Percentiles rank a stretch among this genome's conserved stretches.
Evolutionary conservation across 2,888 invertebrate species (phyloP).

Genomic region (Pollenia amentaria): DNA sequence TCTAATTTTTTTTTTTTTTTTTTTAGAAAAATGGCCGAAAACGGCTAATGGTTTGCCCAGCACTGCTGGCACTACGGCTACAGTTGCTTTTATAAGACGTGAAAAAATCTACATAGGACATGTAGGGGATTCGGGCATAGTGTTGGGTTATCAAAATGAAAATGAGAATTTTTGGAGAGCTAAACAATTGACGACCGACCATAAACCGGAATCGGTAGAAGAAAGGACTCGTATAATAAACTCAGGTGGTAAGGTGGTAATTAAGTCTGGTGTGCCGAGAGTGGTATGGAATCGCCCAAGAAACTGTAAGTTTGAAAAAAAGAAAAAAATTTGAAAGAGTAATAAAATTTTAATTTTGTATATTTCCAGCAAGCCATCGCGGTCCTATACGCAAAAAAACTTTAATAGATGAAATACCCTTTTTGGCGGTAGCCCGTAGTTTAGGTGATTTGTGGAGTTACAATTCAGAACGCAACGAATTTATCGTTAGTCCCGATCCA

Average conservation of each 20-base stretch:
- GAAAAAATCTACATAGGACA: conserved; percentile 98
- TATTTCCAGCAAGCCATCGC: conserved; percentile 81
- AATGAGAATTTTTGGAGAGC: conserved; percentile 91
- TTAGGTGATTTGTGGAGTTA: conserved; percentile 99
- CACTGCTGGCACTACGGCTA: conserved; percentile 98
- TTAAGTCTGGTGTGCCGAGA: conserved; percentile 94
- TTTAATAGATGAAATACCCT: conserved; percentile 96
- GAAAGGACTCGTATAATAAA: conserved; percentile 94
- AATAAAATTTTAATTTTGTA: conserved; percentile 7
- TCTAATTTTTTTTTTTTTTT: conserved; percentile 16
- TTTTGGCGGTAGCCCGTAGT: conserved; percentile 97
- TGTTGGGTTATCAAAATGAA: conserved; percentile 92
- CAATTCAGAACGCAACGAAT: conserved; percentile 94
- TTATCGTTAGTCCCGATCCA: conserved; percentile 98
- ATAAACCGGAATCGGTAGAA: conserved; percentile 95
- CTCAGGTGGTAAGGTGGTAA: conserved; percentile 91
- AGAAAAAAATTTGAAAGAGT: neutral
- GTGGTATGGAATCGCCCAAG: conserved; percentile 99
- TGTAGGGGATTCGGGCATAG: conserved; percentile 99
- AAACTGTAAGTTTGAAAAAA: conserved; percentile 85
- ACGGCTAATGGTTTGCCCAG: conserved; percentile 97
- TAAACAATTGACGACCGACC: conserved; percentile 94
- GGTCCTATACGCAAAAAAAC: conserved; percentile 96
- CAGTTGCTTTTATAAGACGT: conserved; percentile 96
- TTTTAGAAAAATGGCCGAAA: conserved; percentile 96